Evolutionary conservation across 2,888 invertebrate species (phyloP), one percentile per base, ranked within the genome.

Genomic region (Amiota minor): DNA sequence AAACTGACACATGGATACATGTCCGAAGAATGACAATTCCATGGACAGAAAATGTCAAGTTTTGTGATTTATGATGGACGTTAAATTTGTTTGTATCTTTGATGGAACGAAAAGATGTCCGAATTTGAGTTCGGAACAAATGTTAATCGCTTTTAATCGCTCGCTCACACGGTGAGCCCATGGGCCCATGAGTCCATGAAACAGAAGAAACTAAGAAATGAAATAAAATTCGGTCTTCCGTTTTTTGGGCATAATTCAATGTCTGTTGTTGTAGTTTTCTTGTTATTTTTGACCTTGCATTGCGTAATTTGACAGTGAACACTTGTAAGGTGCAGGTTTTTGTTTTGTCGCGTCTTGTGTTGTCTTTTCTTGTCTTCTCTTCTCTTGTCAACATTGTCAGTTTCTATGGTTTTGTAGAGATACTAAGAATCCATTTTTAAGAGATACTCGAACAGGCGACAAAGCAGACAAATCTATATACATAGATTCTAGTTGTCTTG

Each of bases 111-210:
- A 20, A 20, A n/a, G 20, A 59, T 3, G 59, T 59, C 20, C 59
- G 18, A 59, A 20, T 53, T 53, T n/a, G 53, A 12, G 53, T 53
- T 53, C 55, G 77, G 77, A 80, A 85, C 78, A 81, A 86, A 86
- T 85, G 86, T 83, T 83, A 83, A 83, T 83, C 86, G 86, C 81
- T 62, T 83, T 83, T 86, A 83, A 83, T 83, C 83, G 86, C 80
- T 80, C 81, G 62, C 12, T 23, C 62, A 45, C 62, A 47, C 46
- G 65, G 35, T 35, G 35, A 35, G 35, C 6, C 35, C 35, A 35
- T 35, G 6, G 6, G 35, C 35, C 35, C 49, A 11, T 59, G 16
- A 20, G 59, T 10, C 59, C 35, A 35, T 56, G 14, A 12, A 18
- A 65, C 11, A 47, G 11, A 9, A 65, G 49, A 47, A 11, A 65